Conservation (phyloP, 2,888 invertebrate species). For the Papilio elwesi region DNA sequence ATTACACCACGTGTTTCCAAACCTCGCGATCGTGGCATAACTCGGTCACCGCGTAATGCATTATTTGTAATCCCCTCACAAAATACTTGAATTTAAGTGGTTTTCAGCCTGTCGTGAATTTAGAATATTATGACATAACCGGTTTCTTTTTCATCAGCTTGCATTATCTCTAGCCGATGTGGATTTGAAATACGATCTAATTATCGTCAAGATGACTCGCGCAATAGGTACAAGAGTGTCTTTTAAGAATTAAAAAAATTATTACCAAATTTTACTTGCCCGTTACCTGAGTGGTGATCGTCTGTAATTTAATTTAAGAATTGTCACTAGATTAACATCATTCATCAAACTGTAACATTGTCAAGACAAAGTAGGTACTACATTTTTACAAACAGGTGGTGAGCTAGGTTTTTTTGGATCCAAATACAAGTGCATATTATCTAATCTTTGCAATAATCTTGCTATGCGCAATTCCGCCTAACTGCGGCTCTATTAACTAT, state of each 20-base stretch:
- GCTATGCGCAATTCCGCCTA: slow-evolving; percentile 2
- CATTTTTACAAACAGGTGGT: not conserved
- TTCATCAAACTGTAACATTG: too few relatives aligned
- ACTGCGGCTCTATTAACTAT: not conserved
- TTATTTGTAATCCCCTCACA: slow-evolving; percentile 21
- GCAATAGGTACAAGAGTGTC: too few relatives aligned
- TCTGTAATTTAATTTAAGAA: too few relatives aligned
- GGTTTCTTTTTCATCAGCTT: not conserved
- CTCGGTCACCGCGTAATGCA: slow-evolving; percentile 19
- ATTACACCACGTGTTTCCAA: slow-evolving; percentile 31
- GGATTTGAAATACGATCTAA: not conserved
- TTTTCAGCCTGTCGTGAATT: slow-evolving; percentile 1
- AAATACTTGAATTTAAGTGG: not conserved
- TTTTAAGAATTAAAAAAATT: too few relatives aligned
- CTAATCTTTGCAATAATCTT: slow-evolving; percentile 17
- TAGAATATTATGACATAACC: not conserved
- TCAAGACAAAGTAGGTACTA: not conserved
- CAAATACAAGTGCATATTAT: not conserved
- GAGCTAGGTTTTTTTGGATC: slow-evolving; percentile 5
- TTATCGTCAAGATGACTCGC: not conserved
- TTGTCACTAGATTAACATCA: too few relatives aligned
- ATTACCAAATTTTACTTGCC: too few relatives aligned
- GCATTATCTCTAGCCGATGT: not conserved
- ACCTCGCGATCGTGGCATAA: slow-evolving; percentile 17
- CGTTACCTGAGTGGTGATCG: too few relatives aligned